phyloP scores from a whole-genome alignment of 2,888 invertebrate species.

The Cremastinae sp. region DNA sequence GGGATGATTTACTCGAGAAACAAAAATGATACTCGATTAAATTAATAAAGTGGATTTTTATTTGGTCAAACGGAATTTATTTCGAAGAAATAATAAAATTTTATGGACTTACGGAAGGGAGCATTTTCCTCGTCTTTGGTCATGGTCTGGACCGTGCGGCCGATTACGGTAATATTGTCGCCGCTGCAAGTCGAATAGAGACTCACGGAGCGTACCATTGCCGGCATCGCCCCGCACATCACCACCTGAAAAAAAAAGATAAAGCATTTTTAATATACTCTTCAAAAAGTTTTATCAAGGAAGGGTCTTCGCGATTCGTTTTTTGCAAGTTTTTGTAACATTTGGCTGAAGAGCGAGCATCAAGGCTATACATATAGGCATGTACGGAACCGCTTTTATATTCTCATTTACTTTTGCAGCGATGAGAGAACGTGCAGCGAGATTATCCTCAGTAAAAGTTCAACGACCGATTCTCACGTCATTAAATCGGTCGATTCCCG shows the following conservation, averaged over 20 bases:
- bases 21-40: background rate
- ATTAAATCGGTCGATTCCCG: slow-evolving; percentile 45
- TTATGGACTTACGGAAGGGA: slow-evolving; percentile 83
- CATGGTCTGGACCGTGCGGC: slow-evolving; percentile 85
- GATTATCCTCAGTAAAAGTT: slow-evolving; percentile 20
- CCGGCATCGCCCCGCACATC: slow-evolving; percentile 88
- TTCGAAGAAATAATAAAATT: slow-evolving; percentile 68
- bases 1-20: background rate
- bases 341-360: too few species aligned
- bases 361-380: too few species aligned
- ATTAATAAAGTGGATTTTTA: background rate
- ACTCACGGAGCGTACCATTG: slow-evolving; percentile 87
- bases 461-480: slow-evolving; percentile 40
- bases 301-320: too few species aligned
- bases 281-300: too few species aligned
- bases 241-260: slow-evolving; percentile 82
- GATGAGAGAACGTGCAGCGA: background rate
- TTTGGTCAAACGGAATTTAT: background rate
- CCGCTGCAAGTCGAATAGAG: slow-evolving; percentile 87
- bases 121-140: slow-evolving; percentile 81
- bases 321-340: too few species aligned
- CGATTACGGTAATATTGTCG: slow-evolving; percentile 85
- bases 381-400: too few species aligned
- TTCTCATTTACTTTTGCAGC: background rate
- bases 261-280: slow-evolving; percentile 6